Base-by-base conservation (phyloP, 2,113 vertebrate species). In the Mobula hypostoma region DNA sequence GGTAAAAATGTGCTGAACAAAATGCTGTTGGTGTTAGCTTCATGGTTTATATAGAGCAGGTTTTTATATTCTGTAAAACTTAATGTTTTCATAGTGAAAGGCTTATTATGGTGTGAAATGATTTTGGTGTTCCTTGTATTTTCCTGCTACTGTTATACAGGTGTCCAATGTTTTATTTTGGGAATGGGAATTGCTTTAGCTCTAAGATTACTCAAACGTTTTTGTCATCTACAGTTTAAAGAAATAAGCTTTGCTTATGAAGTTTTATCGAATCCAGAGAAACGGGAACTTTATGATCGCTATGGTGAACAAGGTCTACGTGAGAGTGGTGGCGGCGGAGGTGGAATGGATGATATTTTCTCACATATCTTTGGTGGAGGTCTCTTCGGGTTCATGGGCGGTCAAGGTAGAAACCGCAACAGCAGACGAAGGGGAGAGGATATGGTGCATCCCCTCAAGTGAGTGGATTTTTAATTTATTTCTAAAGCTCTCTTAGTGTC, bases 221-320 rank as follows among this genome's bases (percentile, higher is more conserved):
- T 21, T 0, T 85, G 77, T 77, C 19, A 32, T 76, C 95, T 95
- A 0, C 95, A 99, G 99, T 99, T 99, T 96, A 99, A 99, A 97
- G 99, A 99, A 96, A 99, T 99, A 95, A 99, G 99, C 94, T 99
- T 99, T 97, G 99, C 99, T 1, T 99, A 99, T 94, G 99, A 99
- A 96, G 99, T 99, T 0, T 95, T 99, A 94, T 98, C 99, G 93
- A 99, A 99, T 94, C 98, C 98, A 0, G 99, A 99, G 96, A 99
- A 99, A 94, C 98, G 98, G 1, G 98, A 99, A 94, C 96, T 99
- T 3, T 99, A 99, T 87, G 98, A 99, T 96, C 96, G 98, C 40
- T 99, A 99, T 96, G 99, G 99, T 95, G 99, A 99, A 78, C 98
- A 99, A 96, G 99, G 99, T 0, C 97, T 99, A 82, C 98, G 99